These are phyloP conservation scores for Sebastolobus altivelis DNA, from an alignment of 2,797 vertebrate species.

Conservation along the genomic window DNA sequence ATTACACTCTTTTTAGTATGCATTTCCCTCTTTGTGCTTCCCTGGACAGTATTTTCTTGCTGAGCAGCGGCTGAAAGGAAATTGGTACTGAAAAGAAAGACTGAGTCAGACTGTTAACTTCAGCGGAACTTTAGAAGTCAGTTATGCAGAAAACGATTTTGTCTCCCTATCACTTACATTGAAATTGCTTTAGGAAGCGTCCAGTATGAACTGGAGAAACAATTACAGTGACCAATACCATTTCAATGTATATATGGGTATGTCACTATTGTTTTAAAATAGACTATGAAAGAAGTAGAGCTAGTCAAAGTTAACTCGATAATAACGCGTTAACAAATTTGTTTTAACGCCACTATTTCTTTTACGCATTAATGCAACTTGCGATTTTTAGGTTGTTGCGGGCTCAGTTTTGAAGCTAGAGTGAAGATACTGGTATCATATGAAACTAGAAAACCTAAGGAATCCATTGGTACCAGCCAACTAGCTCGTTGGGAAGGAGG, in stretches of 20 bases:
- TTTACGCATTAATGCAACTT: too few species aligned
- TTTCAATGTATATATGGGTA: not conserved
- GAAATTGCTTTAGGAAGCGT: not conserved
- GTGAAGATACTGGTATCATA: too few species aligned
- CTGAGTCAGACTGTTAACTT: constrained; percentile 3
- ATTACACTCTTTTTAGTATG: not conserved
- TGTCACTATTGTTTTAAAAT: not conserved
- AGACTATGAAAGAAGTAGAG: not conserved
- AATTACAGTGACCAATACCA: not conserved
- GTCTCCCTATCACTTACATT: not conserved
- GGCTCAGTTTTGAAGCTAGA: too few species aligned
- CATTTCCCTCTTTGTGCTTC: not conserved
- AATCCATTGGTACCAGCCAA: too few species aligned
- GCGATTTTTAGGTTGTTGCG: too few species aligned
- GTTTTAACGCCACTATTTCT: too few species aligned
- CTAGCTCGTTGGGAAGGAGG: too few species aligned
- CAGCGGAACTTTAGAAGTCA: not conserved
- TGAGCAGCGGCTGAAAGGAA: not conserved
- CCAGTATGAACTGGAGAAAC: not conserved
- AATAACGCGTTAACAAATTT: not conserved
- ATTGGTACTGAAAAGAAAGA: not conserved
- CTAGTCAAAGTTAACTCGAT: not conserved
- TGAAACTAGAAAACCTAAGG: too few species aligned
- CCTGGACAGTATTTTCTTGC: not conserved
- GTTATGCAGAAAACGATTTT: not conserved